Base-by-base conservation (phyloP, 2,888 invertebrate species). In the Caenorhabditis sp. region DNA sequence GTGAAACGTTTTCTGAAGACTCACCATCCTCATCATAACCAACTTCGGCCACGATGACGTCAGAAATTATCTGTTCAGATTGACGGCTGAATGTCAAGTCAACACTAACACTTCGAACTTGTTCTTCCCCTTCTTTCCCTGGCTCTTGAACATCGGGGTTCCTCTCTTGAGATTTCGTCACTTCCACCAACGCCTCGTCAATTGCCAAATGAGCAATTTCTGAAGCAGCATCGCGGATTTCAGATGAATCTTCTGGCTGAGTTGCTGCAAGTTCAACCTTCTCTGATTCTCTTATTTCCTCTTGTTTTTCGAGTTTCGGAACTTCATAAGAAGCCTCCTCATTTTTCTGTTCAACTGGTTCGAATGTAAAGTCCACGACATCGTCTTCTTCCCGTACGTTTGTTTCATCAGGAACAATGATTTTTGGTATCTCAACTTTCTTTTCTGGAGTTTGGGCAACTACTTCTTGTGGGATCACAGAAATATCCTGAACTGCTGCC, bases 1-100 rank as follows among this genome's bases (percentile, higher is more conserved):
- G n/a, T n/a, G n/a, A n/a, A n/a, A n/a, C n/a, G n/a, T 3, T 6
- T 4, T 26, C 22, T 56, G 19, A 19, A n/a, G 8, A 31, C 76
- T 35, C 49, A 87, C 87, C 87, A 73, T 86, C 87, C 56, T 87
- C 87, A 73, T 87, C 87, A 54, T 75, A 84, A 31, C 84, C 74
- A 14, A 84, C 75, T 73, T 87, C 84, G 0, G 81, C 72, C n/a
- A 87, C 83, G 47, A 87, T 82, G 19, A 87, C 87, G 44, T 85
- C 86, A 1, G 87, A 85, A 7, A 79, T 56, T 31, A 82, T 84
- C 56, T 75, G 70, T 63, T 87, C 85, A 3, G 80, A 66, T 22
- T 72, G 31, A 41, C 72, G 69, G 16, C 31, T 69, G 69, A 80
- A 80, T 16, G 73, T 76, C 64, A 86, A 51, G 26, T 86, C 86